Base-by-base conservation (phyloP, 2,888 invertebrate species). In the Acanthococcus lagerstroemiae region DNA sequence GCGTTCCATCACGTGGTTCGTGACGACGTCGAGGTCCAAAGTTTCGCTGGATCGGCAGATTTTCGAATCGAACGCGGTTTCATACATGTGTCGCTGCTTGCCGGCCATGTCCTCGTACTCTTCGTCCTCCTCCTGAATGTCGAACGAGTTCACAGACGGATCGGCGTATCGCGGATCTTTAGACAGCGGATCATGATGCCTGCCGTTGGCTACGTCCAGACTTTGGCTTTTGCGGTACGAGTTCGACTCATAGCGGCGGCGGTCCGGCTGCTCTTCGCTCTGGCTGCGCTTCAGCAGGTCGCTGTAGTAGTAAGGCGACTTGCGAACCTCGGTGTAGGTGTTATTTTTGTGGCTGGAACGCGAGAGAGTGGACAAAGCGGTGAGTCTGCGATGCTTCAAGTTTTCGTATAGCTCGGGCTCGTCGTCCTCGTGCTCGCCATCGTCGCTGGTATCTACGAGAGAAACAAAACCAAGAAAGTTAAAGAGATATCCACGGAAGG, bases 11-110 rank as follows among this genome's bases (percentile, higher is more conserved):
- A 65, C 67, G 45, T 65, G 65, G 50, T 58, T 65, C 26, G 65
- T 67, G 58, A 63, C 67, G 22, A 46, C 67, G 25, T 67, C 63
- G 21, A 66, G n/a, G 26, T 56, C 56, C 5, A 68, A 56, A 19
- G 57, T 63, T 15, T 69, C 69, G 65, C 58, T 60, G 5, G 67
- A 89, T 70, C 87, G 85, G 74, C 85, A 85, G 73, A 90, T 84
- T 77, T 88, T 88, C 77, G 89, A 89, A 77, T 91, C 91, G 77
- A 91, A 91, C 67, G 91, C 91, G 66, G 91, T 91, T 78, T 91
- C 91, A 76, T 91, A 91, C 66, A 91, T 82, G 77, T 88, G 88
- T 73, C 88, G 82, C 24, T 68, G 67, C 27, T 65, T 65, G 7
- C 44, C 67, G 19, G 67, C 63, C 68, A 67, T 67, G 15, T 68